These are phyloP conservation scores for Pseudococcus longispinus DNA, from an alignment of 2,888 invertebrate genomes.

Conservation along the genomic window DNA sequence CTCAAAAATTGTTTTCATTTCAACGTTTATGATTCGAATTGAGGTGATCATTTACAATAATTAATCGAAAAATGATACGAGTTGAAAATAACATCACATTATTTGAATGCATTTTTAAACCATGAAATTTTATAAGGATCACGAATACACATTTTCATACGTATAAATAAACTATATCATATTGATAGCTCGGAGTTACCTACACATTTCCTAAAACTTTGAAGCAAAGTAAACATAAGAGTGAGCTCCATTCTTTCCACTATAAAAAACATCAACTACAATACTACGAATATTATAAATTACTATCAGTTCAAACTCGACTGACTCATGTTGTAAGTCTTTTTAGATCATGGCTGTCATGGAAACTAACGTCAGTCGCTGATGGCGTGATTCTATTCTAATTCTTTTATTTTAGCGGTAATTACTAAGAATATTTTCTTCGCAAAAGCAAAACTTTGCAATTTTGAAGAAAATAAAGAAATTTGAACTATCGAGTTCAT, in stretches of 20 bases:
- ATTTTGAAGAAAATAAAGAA: background rate
- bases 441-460: background rate
- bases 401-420: background rate
- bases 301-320: background rate
- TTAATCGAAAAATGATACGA: background rate
- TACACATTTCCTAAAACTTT: background rate
- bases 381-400: background rate
- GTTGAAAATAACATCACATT: background rate
- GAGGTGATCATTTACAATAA: background rate
- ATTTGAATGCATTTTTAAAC: background rate
- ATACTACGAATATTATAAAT: background rate
- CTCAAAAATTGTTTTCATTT: background rate
- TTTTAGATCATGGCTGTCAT: constrained; percentile 49
- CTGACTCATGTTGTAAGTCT: constrained; percentile 2
- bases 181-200: background rate
- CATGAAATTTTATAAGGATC: background rate
- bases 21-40: background rate
- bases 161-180: background rate
- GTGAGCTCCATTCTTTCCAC: background rate
- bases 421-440: background rate
- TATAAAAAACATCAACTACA: background rate
- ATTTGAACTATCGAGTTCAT: background rate
- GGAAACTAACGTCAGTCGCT: constrained; percentile 43
- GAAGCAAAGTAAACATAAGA: background rate
- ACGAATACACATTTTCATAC: background rate